Percentiles rank a stretch among this genome's conserved stretches.
These are phyloP conservation scores for Hedychridium roseum DNA, from an alignment of 2,888 invertebrate genomes.

Conservation along the genomic window DNA sequence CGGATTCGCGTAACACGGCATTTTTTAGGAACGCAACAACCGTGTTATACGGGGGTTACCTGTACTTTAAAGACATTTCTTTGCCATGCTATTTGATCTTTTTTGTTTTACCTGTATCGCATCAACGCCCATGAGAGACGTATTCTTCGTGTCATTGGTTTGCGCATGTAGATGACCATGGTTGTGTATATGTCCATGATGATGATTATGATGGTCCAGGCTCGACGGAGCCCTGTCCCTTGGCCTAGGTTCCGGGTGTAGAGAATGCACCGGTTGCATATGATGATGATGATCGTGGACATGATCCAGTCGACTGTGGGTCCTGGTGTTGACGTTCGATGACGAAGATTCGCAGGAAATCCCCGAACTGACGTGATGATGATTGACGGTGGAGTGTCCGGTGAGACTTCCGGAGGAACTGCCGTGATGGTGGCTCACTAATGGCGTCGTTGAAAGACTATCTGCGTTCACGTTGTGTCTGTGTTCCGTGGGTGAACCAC, in stretches of 20 bases:
- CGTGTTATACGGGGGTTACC: too few relatives aligned
- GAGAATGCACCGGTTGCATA: slow-evolving; percentile 38
- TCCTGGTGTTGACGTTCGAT: slow-evolving; percentile 49
- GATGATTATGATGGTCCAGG: slow-evolving; percentile 36
- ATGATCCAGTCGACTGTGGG: slow-evolving; percentile 51
- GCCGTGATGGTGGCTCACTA: slow-evolving; percentile 44
- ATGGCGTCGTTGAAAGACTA: slow-evolving; percentile 42
- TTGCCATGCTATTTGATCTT: too few relatives aligned
- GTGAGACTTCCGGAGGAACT: slow-evolving; percentile 47
- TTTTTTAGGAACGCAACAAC: too few relatives aligned
- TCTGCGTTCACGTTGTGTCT: slow-evolving; percentile 36
- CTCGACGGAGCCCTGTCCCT: slow-evolving; percentile 42
- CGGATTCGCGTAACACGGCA: too few relatives aligned
- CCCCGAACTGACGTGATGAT: slow-evolving; percentile 51
- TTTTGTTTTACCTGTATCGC: slow-evolving; percentile 57
- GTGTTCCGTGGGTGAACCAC: slow-evolving; percentile 41
- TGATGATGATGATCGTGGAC: slow-evolving; percentile 50
- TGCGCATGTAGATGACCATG: slow-evolving; percentile 36
- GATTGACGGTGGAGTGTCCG: slow-evolving; percentile 40
- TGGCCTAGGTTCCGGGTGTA: slow-evolving; percentile 36
- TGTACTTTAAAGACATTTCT: too few relatives aligned
- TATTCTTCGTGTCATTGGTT: slow-evolving; percentile 45
- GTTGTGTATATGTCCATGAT: slow-evolving; percentile 38
- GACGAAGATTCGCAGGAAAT: slow-evolving; percentile 55
- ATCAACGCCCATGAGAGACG: slow-evolving; percentile 47